Percentiles rank a stretch among this genome's conserved stretches.
phyloP scores from a whole-genome alignment of 1,140 invertebrate genomes.

The Pseudomyrmex gracilis region DNA sequence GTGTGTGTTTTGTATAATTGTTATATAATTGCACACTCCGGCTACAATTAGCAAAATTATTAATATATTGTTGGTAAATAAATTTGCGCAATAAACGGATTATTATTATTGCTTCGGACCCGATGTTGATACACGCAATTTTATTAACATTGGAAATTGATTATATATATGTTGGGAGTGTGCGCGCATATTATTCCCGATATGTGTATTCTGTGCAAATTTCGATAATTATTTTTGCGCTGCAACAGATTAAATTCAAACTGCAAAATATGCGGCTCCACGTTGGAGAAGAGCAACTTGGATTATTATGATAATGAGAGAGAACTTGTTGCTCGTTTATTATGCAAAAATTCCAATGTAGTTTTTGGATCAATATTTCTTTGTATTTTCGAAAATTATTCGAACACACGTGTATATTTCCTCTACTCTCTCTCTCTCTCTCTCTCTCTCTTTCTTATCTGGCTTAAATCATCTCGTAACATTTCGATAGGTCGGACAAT shows the following conservation, averaged over 20 bases:
- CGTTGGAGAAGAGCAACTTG: background rate
- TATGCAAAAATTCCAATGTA: background rate
- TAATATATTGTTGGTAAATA: too few relatives aligned
- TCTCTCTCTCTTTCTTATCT: background rate
- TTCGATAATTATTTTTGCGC: background rate
- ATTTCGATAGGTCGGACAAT: constrained; percentile 9
- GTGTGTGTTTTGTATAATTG: too few relatives aligned
- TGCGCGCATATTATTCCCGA: too few relatives aligned
- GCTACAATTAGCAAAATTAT: too few relatives aligned
- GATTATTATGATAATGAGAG: background rate
- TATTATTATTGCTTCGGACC: too few relatives aligned
- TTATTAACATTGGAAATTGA: too few relatives aligned
- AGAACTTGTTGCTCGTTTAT: constrained; percentile 4
- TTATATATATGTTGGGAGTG: too few relatives aligned
- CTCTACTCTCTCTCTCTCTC: background rate
- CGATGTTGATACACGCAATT: too few relatives aligned
- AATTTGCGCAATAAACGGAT: too few relatives aligned
- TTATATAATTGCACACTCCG: too few relatives aligned
- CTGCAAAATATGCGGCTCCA: background rate
- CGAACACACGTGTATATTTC: too few relatives aligned
- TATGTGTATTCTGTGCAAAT: too few relatives aligned
- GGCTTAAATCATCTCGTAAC: background rate
- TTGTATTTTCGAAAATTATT: background rate
- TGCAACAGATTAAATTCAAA: background rate
- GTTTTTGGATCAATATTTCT: background rate